phyloP scores from a whole-genome alignment of 2,797 vertebrate species.

The Anabacerthia variegaticeps region DNA sequence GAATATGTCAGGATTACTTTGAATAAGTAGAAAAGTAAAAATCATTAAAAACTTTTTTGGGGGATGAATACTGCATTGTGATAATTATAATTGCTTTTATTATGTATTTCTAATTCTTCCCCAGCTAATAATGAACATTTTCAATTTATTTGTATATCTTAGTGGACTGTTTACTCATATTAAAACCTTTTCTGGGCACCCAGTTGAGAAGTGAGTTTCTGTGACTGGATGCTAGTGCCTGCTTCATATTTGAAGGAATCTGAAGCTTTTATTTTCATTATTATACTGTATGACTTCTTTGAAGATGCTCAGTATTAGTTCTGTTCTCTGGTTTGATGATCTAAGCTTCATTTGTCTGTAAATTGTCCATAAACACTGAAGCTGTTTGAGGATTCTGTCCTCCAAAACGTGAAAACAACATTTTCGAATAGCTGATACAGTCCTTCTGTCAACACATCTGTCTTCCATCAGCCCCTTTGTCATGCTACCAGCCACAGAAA shows the following conservation, averaged over 20 bases:
- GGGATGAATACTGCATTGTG: neutral
- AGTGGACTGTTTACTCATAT: neutral
- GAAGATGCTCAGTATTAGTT: neutral
- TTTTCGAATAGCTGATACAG: neutral
- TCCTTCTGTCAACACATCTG: neutral
- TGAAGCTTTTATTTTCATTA: neutral
- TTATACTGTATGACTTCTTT: neutral
- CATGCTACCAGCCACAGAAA: neutral
- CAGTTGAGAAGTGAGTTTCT: neutral
- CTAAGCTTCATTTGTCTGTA: slow-evolving; percentile 9
- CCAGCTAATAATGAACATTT: neutral
- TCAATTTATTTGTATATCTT: neutral
- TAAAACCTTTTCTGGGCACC: neutral
- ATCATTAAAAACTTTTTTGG: neutral
- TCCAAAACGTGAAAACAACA: neutral
- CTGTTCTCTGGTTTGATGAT: neutral
- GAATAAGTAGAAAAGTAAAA: neutral
- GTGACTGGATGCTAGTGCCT: neutral
- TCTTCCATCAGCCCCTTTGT: neutral
- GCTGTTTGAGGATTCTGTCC: neutral
- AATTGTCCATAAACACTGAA: slow-evolving; percentile 2
- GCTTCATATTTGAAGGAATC: neutral
- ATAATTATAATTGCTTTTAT: neutral
- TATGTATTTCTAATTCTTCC: neutral
- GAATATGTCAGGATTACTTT: neutral